Percentiles rank a stretch among this genome's conserved stretches.
These are phyloP conservation scores for Charaxes varanes DNA, from an alignment of 1,140 invertebrate genomes.

Conservation along the genomic window DNA sequence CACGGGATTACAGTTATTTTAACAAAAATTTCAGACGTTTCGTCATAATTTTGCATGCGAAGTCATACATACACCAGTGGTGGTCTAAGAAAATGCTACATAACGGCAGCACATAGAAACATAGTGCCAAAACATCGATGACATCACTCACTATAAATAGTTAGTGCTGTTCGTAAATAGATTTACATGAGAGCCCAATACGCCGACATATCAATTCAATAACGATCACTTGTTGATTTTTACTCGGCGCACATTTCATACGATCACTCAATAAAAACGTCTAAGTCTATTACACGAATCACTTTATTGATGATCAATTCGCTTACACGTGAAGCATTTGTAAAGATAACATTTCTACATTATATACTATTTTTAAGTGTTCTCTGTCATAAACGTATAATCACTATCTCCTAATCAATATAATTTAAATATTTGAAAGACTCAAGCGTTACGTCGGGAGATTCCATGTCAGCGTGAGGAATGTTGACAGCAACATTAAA, in stretches of 20 bases:
- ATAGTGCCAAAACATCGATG: slow-evolving; percentile 28
- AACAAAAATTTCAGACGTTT: too few relatives aligned
- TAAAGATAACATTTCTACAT: too few relatives aligned
- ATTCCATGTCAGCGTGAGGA: too few relatives aligned
- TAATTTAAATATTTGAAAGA: too few relatives aligned
- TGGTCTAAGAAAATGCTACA: slow-evolving; percentile 7
- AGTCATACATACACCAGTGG: neutral
- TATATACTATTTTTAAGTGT: too few relatives aligned
- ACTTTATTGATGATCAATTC: too few relatives aligned
- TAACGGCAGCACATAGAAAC: slow-evolving; percentile 15
- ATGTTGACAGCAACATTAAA: too few relatives aligned
- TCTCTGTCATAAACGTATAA: too few relatives aligned
- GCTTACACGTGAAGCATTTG: too few relatives aligned
- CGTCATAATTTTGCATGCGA: slow-evolving; percentile 1
- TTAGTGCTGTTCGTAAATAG: slow-evolving; percentile 20
- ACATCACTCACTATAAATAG: slow-evolving; percentile 31
- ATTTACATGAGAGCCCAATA: slow-evolving; percentile 16
- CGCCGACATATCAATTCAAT: slow-evolving; percentile 4
- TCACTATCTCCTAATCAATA: too few relatives aligned
- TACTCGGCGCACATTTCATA: neutral
- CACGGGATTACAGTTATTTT: too few relatives aligned
- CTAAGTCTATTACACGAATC: neutral
- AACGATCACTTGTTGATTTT: neutral
- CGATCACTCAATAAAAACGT: neutral
- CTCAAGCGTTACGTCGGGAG: too few relatives aligned